phyloP scores from a whole-genome alignment of 2,888 invertebrate species.

The Machimus atricapillus region DNA sequence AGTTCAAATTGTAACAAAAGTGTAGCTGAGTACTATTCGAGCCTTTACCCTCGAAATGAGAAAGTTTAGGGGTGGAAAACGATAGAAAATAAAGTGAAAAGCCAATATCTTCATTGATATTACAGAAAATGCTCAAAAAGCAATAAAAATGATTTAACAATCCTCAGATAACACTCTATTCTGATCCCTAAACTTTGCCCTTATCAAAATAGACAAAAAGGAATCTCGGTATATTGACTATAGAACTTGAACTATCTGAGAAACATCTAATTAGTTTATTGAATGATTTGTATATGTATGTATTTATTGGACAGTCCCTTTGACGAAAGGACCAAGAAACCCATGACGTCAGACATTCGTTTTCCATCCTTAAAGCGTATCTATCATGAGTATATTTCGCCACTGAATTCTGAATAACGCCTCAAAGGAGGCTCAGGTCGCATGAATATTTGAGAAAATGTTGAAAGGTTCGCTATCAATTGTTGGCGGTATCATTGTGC shows the following conservation, averaged over 20 bases:
- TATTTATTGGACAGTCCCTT: background rate
- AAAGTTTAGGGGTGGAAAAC: too few species aligned
- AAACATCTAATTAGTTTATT: background rate
- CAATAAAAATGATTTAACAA: too few species aligned
- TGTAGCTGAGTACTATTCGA: too few species aligned
- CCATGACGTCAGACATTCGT: background rate
- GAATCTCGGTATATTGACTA: background rate
- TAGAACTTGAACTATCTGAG: background rate
- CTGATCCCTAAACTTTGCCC: background rate
- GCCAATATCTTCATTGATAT: too few species aligned
- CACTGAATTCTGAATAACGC: background rate
- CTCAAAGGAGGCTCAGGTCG: background rate
- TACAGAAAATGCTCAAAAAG: too few species aligned
- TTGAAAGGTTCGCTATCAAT: background rate
- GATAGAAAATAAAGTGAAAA: too few species aligned
- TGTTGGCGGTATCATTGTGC: background rate
- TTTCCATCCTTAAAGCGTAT: background rate
- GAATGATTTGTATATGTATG: background rate
- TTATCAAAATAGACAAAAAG: background rate
- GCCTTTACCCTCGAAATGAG: too few species aligned
- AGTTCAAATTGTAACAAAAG: too few species aligned
- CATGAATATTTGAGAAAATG: background rate
- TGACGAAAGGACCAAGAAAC: background rate
- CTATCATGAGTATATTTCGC: background rate
- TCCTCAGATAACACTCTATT: too few species aligned